Percentiles rank a stretch among this genome's conserved stretches.
Conservation (phyloP, 1,140 invertebrate species). For the Papilio polyxenes region DNA sequence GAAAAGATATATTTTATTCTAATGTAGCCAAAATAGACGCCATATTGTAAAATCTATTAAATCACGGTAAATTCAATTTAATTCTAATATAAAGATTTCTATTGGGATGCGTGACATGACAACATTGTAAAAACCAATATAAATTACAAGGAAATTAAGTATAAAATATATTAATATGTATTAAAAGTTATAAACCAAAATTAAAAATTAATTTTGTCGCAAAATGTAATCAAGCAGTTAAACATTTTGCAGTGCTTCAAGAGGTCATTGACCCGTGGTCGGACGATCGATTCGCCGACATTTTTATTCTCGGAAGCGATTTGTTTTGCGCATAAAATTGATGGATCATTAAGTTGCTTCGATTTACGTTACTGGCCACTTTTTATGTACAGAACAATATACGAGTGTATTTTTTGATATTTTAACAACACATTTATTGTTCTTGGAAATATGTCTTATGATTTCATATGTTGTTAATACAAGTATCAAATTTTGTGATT, state of each 20-base stretch:
- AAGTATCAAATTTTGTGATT: background rate
- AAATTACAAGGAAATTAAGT: too few species aligned
- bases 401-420: background rate
- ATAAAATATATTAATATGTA: too few species aligned
- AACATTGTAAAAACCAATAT: too few species aligned
- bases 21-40: too few species aligned
- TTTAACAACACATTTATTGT: slow-evolving; percentile 19
- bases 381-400: background rate
- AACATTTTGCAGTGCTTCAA: slow-evolving; percentile 1
- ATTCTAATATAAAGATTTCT: background rate
- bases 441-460: slow-evolving; percentile 11
- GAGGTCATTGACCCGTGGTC: slow-evolving; percentile 1
- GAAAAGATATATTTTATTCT: too few species aligned
- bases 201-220: background rate
- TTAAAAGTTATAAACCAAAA: background rate
- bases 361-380: slow-evolving; percentile 23
- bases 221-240: background rate
- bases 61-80: too few species aligned
- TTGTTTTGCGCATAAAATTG: slow-evolving; percentile 30
- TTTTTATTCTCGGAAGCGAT: slow-evolving; percentile 34
- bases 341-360: slow-evolving; percentile 24
- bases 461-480: background rate
- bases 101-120: too few species aligned
- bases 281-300: slow-evolving; percentile 2
- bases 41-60: too few species aligned